phyloP scores from a whole-genome alignment of 2,888 invertebrate genomes.

The Cryptus viduatorius region DNA sequence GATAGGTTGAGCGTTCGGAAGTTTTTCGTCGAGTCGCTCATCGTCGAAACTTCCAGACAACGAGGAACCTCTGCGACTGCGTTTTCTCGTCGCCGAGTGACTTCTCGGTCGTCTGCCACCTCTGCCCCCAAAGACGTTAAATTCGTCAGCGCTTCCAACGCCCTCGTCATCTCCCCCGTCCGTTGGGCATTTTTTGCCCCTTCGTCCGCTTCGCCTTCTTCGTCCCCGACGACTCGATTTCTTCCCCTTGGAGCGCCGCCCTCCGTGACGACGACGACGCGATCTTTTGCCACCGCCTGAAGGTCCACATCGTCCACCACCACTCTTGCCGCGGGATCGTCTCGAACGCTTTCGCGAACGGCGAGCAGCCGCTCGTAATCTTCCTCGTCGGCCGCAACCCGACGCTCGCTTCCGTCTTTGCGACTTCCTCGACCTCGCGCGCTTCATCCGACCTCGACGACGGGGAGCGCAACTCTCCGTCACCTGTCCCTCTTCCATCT shows the following conservation, averaged over 20 bases:
- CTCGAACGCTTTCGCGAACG: conserved; percentile 43
- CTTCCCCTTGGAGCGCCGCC: conserved; percentile 11
- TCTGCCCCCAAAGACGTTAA: conserved; percentile 14
- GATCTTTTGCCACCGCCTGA: conserved; percentile 36
- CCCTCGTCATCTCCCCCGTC: conserved; percentile 24
- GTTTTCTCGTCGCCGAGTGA: conserved; percentile 32
- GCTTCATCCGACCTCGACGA: conserved; percentile 34
- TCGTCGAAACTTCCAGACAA: conserved; percentile 58
- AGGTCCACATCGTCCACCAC: conserved; percentile 32
- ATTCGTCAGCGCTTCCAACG: conserved; percentile 25
- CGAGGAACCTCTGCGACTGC: conserved; percentile 65
- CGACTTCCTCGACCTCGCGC: conserved; percentile 52
- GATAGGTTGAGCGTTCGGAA: neutral
- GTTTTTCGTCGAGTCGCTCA: conserved; percentile 43
- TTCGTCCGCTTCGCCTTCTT: conserved; percentile 41
- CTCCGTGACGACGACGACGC: conserved; percentile 48
- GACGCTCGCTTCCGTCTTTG: conserved; percentile 41
- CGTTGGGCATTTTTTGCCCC: conserved; percentile 51
- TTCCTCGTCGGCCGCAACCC: conserved; percentile 15
- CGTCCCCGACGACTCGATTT: conserved; percentile 16
- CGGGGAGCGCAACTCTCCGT: conserved; percentile 51
- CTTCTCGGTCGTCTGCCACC: conserved; percentile 37
- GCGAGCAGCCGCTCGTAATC: conserved; percentile 16
- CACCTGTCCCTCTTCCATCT: conserved; percentile 34
- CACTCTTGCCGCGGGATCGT: conserved; percentile 41